A percentile compares a stretch with the other conserved stretches of the same genome.
These are phyloP conservation scores for Takifugu ocellatus DNA, from an alignment of 2,797 vertebrate species.

Conservation along the genomic window DNA sequence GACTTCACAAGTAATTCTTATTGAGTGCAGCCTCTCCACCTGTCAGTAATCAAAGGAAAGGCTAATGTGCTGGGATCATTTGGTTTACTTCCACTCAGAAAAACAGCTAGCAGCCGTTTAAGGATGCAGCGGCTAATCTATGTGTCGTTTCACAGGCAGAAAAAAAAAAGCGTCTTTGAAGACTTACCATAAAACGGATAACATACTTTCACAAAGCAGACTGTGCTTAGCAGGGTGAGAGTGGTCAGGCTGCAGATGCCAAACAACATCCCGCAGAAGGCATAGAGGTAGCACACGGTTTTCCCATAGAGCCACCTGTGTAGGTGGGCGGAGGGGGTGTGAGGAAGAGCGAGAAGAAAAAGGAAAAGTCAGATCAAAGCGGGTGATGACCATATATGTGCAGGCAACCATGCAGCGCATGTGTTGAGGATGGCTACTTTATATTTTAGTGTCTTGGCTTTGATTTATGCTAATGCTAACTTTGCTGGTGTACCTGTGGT, in stretches of 20 bases:
- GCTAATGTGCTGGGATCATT: conserved; percentile 34
- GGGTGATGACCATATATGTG: conserved; percentile 12
- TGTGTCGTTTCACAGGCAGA: conserved; percentile 19
- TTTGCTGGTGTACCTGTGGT: conserved; percentile 73
- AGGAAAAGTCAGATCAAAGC: conserved; percentile 30
- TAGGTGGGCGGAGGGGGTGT: conserved; percentile 23
- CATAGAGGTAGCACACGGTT: conserved; percentile 69
- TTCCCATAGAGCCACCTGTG: conserved; percentile 74
- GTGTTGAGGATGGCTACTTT: background rate
- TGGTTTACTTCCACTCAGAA: conserved; percentile 19
- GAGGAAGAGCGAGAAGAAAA: conserved; percentile 24
- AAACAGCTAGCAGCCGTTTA: conserved; percentile 44
- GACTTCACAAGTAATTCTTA: conserved; percentile 47
- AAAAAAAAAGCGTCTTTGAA: conserved; percentile 30
- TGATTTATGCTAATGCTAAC: background rate
- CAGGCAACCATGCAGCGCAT: conserved; percentile 13
- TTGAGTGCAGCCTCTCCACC: conserved; percentile 32
- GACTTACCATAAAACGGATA: conserved; percentile 77
- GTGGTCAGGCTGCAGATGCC: conserved; percentile 81
- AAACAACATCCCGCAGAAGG: conserved; percentile 81
- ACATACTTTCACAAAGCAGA: conserved; percentile 85
- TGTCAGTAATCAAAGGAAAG: conserved; percentile 54
- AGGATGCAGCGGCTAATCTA: conserved; percentile 26
- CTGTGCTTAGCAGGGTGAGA: conserved; percentile 77
- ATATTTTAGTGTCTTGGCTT: background rate